Evolutionary conservation across 2,888 invertebrate species (phyloP).

Genomic region (Hypolimnas misippus): DNA sequence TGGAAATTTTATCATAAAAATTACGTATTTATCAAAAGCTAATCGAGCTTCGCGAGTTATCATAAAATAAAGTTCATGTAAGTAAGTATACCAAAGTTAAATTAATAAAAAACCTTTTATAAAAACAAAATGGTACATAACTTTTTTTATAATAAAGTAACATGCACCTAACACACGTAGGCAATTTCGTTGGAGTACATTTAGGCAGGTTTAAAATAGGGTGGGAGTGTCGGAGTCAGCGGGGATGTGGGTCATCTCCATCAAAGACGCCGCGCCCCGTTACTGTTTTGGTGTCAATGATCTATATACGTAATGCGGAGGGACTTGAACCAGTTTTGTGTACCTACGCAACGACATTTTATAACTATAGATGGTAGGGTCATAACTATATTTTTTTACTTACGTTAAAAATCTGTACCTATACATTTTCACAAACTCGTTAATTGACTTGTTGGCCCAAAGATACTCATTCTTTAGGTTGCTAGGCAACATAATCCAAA

Average conservation of each 20-base stretch:
- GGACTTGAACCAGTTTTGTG: conserved; percentile 37
- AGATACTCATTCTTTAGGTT: too few relatives aligned
- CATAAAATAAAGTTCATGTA: too few relatives aligned
- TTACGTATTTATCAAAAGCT: too few relatives aligned
- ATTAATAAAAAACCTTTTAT: too few relatives aligned
- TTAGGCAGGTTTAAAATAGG: conserved; percentile 21
- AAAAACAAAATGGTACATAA: not conserved
- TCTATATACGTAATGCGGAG: conserved; percentile 44
- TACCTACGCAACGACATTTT: conserved; percentile 5
- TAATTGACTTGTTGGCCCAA: too few relatives aligned
- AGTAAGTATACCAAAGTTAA: too few relatives aligned
- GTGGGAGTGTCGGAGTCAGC: conserved; percentile 23
- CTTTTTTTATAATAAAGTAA: not conserved
- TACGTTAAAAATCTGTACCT: too few relatives aligned
- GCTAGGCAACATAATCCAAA: too few relatives aligned
- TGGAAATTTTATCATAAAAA: too few relatives aligned
- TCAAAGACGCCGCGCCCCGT: conserved; percentile 42
- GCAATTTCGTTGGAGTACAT: conserved; percentile 9
- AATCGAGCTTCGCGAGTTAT: too few relatives aligned
- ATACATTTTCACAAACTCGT: too few relatives aligned
- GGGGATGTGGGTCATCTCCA: conserved; percentile 40
- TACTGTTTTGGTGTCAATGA: conserved; percentile 58
- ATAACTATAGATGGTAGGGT: not conserved
- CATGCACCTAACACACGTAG: not conserved
- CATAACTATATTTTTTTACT: too few relatives aligned